These are phyloP conservation scores for Eupeodes corollae DNA, from an alignment of 1,140 invertebrate genomes.

Conservation along the genomic window DNA sequence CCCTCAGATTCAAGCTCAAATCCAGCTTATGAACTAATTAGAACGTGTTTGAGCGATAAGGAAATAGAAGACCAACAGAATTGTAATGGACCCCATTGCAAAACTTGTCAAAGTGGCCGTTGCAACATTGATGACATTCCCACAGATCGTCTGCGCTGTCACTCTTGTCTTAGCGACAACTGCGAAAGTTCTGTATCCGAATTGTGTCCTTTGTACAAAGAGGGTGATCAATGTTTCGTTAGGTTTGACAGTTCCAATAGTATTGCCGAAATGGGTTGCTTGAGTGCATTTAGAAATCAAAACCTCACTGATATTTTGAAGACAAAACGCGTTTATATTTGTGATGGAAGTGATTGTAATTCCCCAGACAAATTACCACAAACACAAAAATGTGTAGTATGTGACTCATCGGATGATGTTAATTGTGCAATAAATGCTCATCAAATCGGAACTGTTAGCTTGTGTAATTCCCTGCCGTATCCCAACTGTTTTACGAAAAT, in stretches of 20 bases:
- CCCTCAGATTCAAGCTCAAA: slow-evolving; percentile 16
- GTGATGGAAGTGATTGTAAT: slow-evolving; percentile 22
- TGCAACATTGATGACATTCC: slow-evolving; percentile 22
- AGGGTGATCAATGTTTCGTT: slow-evolving; percentile 21
- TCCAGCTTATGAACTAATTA: slow-evolving; percentile 19
- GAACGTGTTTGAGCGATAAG: slow-evolving; percentile 29
- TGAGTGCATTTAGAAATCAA: slow-evolving; percentile 27
- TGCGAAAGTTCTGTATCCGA: slow-evolving; percentile 17
- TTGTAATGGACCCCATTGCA: slow-evolving; percentile 14
- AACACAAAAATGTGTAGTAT: slow-evolving; percentile 20
- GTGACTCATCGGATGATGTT: slow-evolving; percentile 21
- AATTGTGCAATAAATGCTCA: slow-evolving; percentile 17
- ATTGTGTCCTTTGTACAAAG: slow-evolving; percentile 20
- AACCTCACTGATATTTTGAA: slow-evolving; percentile 20
- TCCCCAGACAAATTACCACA: slow-evolving; percentile 8
- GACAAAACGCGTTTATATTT: slow-evolving; percentile 25
- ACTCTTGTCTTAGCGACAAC: slow-evolving; percentile 16
- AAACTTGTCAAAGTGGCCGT: slow-evolving; percentile 12
- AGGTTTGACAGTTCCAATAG: slow-evolving; percentile 22
- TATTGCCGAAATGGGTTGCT: slow-evolving; percentile 18
- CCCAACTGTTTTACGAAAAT: slow-evolving; percentile 18
- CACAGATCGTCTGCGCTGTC: slow-evolving; percentile 18
- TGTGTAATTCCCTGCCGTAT: slow-evolving; percentile 21
- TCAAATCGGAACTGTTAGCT: slow-evolving; percentile 12
- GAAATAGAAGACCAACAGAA: slow-evolving; percentile 15